A percentile compares a stretch with the other conserved stretches of the same genome.
Evolutionary conservation across 2,888 invertebrate species (phyloP).

Genomic region (Dioctria rufipes): DNA sequence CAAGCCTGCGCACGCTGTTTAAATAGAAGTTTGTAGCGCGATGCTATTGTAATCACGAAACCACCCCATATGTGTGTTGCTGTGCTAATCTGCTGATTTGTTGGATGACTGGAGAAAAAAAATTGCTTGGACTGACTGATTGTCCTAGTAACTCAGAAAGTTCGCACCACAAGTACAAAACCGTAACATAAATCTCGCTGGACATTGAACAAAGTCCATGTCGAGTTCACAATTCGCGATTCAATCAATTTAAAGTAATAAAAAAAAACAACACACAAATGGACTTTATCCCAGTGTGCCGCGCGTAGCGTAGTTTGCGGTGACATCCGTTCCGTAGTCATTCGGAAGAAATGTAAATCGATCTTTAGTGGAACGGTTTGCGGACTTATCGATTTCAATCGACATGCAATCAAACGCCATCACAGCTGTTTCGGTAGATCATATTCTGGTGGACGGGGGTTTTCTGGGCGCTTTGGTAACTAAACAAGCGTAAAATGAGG

Average conservation of each 20-base stretch:
- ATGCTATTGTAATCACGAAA: too few relatives aligned
- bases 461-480: not conserved
- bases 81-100: too few relatives aligned
- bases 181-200: not conserved
- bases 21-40: too few relatives aligned
- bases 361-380: not conserved
- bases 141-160: too few relatives aligned
- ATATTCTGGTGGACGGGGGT: not conserved
- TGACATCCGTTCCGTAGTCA: slow-evolving; percentile 11
- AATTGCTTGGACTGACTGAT: too few relatives aligned
- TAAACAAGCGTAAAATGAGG: not conserved
- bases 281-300: not conserved
- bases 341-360: slow-evolving; percentile 28
- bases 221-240: slow-evolving; percentile 33
- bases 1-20: too few relatives aligned
- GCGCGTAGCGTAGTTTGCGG: not conserved
- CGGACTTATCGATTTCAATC: slow-evolving; percentile 1
- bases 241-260: slow-evolving; percentile 44
- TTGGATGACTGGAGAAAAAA: too few relatives aligned
- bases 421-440: too few relatives aligned
- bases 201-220: slow-evolving; percentile 17
- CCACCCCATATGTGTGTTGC: too few relatives aligned
- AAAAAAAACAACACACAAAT: slow-evolving; percentile 26
- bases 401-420: not conserved
- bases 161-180: not conserved